Percentiles rank a stretch among this genome's conserved stretches.
phyloP scores from a whole-genome alignment of 2,113 vertebrate species.

The Bubo bubo region DNA sequence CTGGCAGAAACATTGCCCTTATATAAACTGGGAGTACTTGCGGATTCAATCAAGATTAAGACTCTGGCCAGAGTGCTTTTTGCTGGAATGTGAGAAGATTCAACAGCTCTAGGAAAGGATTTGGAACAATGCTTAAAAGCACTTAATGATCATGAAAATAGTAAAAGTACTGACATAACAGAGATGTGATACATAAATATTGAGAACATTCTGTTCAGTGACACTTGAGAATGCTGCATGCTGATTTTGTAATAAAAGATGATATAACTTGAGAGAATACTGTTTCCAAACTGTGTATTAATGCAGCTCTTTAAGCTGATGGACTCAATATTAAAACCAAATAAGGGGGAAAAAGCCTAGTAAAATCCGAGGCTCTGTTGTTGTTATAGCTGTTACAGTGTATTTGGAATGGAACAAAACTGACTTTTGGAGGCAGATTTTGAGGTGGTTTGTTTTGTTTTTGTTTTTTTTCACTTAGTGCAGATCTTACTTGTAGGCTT shows the following conservation, averaged over 20 bases:
- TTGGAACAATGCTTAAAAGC: not conserved
- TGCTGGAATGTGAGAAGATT: not conserved
- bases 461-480: not conserved
- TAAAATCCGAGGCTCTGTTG: not conserved
- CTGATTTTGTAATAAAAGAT: not conserved
- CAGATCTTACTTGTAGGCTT: not conserved
- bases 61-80: not conserved
- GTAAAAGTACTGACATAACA: not conserved
- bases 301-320: not conserved
- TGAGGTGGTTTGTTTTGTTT: fast-evolving
- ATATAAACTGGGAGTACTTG: not conserved
- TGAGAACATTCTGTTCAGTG: not conserved
- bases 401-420: not conserved
- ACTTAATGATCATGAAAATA: not conserved
- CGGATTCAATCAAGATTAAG: not conserved
- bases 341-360: not conserved
- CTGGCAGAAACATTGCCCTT: not conserved
- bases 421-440: not conserved
- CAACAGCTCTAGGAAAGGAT: not conserved
- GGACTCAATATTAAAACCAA: not conserved
- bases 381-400: not conserved
- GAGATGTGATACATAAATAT: not conserved
- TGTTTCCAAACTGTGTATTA: not conserved
- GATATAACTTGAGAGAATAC: not conserved
- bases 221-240: not conserved